Conservation (phyloP, 2,113 vertebrate species). For the Macrotis lagotis region DNA sequence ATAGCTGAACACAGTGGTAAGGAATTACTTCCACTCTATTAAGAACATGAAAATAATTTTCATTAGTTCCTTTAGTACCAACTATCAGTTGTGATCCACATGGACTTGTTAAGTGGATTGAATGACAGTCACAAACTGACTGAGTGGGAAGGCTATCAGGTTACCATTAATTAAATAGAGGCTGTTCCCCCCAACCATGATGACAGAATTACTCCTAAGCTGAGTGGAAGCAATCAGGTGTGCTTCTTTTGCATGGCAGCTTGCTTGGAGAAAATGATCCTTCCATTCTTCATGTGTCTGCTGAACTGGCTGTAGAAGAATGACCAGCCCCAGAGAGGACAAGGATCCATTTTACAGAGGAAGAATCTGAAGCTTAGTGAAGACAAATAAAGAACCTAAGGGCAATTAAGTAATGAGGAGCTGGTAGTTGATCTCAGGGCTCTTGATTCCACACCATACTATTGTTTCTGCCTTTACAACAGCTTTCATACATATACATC, state of each 20-base stretch:
- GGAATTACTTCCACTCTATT: not conserved
- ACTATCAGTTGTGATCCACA: not conserved
- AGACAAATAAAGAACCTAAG: not conserved
- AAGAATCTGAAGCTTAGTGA: not conserved
- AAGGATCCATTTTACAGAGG: not conserved
- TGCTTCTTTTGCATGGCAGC: not conserved
- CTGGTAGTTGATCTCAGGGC: not conserved
- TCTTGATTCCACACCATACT: not conserved
- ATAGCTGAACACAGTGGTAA: not conserved
- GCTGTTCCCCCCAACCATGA: not conserved
- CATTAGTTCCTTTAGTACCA: not conserved
- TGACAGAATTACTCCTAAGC: not conserved
- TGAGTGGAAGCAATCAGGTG: not conserved
- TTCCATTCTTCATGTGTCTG: not conserved
- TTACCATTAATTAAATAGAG: not conserved
- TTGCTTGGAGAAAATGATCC: not conserved
- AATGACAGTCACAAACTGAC: not conserved
- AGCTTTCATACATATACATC: too few relatives aligned
- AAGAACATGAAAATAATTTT: not conserved
- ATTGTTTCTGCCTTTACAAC: too few relatives aligned
- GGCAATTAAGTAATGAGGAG: not conserved
- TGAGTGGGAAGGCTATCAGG: not conserved
- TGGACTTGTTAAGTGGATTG: not conserved
- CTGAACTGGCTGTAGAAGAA: not conserved
- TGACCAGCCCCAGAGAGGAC: not conserved